phyloP scores from a whole-genome alignment of 2,888 invertebrate species.

The Cataglyphis albicans region DNA sequence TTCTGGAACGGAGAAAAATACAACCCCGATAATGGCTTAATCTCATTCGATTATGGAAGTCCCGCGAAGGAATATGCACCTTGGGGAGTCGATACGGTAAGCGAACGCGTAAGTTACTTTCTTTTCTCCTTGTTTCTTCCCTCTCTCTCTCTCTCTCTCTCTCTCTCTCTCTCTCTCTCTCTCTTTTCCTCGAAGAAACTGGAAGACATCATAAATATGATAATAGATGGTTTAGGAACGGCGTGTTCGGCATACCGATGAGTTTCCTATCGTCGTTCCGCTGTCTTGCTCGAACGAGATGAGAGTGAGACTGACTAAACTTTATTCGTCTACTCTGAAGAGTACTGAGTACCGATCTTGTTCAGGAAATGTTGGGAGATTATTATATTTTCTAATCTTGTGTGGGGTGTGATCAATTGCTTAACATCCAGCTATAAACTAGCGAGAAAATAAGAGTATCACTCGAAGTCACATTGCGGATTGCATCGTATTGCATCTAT shows the following conservation, averaged over 20 bases:
- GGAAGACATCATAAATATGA: conserved; percentile 79
- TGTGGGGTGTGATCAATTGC: too few relatives aligned
- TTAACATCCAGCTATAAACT: too few relatives aligned
- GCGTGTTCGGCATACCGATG: conserved; percentile 77
- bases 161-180: conserved; percentile 5
- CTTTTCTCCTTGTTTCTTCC: too few relatives aligned
- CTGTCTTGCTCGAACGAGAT: conserved; percentile 6
- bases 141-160: not conserved
- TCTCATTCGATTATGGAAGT: conserved; percentile 62
- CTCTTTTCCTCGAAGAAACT: conserved; percentile 56
- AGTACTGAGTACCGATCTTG: too few relatives aligned
- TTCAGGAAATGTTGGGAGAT: too few relatives aligned
- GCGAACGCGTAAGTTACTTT: conserved; percentile 2
- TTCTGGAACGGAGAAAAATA: conserved; percentile 18
- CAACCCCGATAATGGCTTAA: conserved; percentile 60
- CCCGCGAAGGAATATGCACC: conserved; percentile 39
- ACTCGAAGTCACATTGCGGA: too few relatives aligned
- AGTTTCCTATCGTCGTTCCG: conserved; percentile 62
- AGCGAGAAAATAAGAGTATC: too few relatives aligned
- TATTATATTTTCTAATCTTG: too few relatives aligned
- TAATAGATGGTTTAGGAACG: conserved; percentile 78
- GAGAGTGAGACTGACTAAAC: not conserved
- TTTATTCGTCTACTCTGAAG: too few relatives aligned
- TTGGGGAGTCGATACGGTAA: conserved; percentile 27
- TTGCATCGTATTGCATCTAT: too few relatives aligned